phyloP scores from a whole-genome alignment of 2,888 invertebrate species.

The Tortricodes alternella region DNA sequence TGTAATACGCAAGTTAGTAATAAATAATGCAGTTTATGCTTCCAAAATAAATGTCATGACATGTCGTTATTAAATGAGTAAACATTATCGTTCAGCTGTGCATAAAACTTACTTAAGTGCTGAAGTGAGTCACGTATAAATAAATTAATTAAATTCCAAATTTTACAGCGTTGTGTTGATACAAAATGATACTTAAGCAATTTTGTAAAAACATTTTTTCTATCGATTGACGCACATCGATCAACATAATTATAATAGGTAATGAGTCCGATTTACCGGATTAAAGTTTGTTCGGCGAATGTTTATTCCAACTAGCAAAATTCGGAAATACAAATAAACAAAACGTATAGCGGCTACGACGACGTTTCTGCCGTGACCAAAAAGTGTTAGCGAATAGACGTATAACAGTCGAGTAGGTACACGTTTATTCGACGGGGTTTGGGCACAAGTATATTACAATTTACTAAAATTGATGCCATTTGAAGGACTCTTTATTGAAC shows the following conservation, averaged over 20 bases:
- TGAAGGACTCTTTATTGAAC: too few species aligned
- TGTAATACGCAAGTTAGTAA: background rate
- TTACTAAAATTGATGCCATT: too few species aligned
- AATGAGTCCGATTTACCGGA: slow-evolving; percentile 27
- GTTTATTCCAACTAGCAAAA: slow-evolving; percentile 12
- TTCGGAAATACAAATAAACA: too few species aligned
- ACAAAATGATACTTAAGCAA: slow-evolving; percentile 2
- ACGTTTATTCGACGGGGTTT: too few species aligned
- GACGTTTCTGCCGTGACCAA: too few species aligned
- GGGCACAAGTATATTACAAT: too few species aligned
- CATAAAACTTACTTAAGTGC: slow-evolving; percentile 3
- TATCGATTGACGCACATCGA: slow-evolving; percentile 28
- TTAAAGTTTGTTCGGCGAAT: slow-evolving; percentile 28
- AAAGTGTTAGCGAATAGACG: too few species aligned
- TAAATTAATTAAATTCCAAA: background rate
- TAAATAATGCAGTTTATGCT: too few species aligned
- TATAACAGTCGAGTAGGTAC: too few species aligned
- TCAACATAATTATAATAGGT: slow-evolving; percentile 29
- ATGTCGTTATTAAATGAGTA: background rate
- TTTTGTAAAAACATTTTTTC: slow-evolving; percentile 27
- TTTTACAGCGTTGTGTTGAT: slow-evolving; percentile 2
- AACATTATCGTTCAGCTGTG: background rate
- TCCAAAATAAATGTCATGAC: background rate
- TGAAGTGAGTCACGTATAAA: slow-evolving; percentile 12
- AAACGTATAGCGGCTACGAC: too few species aligned